phyloP scores from a whole-genome alignment of 64 coral and sea anemone species.

The Actinia tenebrosa region DNA sequence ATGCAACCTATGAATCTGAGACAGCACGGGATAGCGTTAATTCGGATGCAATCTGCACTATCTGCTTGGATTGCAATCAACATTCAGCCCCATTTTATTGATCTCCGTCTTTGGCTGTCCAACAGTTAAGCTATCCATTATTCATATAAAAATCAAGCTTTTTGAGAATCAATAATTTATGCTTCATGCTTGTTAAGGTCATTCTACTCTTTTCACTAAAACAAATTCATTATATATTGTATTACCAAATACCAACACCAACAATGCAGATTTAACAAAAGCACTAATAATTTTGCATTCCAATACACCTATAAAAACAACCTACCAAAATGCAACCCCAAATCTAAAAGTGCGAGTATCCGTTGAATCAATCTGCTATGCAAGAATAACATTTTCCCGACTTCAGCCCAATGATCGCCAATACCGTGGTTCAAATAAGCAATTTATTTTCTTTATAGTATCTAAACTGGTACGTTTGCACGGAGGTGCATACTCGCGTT shows the following conservation, averaged over 20 bases:
- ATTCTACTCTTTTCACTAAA: background rate
- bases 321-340: background rate
- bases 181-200: constrained; percentile 14
- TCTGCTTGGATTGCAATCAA: background rate
- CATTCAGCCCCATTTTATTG: background rate
- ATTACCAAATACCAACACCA: background rate
- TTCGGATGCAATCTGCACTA: background rate
- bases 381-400: background rate
- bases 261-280: background rate
- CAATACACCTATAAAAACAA: background rate
- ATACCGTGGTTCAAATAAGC: background rate
- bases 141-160: constrained; percentile 20
- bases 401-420: background rate
- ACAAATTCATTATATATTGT: background rate
- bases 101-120: background rate
- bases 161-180: constrained; percentile 22
- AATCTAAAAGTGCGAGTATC: background rate
- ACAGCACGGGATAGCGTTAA: background rate
- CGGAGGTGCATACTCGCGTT: background rate
- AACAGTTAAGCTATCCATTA: constrained; percentile 21
- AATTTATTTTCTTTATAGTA: background rate
- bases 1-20: constrained; percentile 50
- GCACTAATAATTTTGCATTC: background rate
- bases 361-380: background rate
- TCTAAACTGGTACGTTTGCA: background rate